Conservation (phyloP, 2,888 invertebrate species). For the Halictus quadricinctus region DNA sequence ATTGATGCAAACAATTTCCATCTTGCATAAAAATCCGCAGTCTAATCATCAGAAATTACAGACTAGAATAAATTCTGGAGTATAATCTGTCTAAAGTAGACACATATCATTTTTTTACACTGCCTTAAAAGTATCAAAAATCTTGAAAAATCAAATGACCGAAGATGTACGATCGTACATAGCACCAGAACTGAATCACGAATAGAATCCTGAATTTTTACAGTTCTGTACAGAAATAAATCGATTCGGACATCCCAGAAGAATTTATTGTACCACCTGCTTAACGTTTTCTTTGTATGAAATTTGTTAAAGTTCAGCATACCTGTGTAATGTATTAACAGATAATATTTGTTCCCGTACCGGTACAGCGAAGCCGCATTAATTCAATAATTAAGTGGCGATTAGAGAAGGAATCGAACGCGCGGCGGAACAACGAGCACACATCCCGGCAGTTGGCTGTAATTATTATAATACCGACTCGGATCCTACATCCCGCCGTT, state of each 20-base stretch:
- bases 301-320: not conserved
- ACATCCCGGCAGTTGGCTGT: not conserved
- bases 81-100: not conserved
- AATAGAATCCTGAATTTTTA: too few relatives aligned
- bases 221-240: too few relatives aligned
- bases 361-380: not conserved
- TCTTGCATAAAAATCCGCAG: not conserved
- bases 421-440: not conserved
- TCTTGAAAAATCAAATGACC: too few relatives aligned
- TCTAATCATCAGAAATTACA: not conserved
- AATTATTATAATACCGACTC: constrained; percentile 29
- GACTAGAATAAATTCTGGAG: not conserved
- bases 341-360: not conserved
- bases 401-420: not conserved
- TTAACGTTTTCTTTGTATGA: not conserved
- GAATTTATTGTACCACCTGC: too few relatives aligned
- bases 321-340: not conserved
- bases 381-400: not conserved
- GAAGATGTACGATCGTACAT: too few relatives aligned
- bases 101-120: not conserved
- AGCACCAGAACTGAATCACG: too few relatives aligned
- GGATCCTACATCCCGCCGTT: not conserved
- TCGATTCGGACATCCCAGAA: too few relatives aligned
- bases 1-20: not conserved
- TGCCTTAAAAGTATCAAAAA: too few relatives aligned